Evolutionary conservation across 2,888 invertebrate species (phyloP).

Genomic region (Tachina lurida): DNA sequence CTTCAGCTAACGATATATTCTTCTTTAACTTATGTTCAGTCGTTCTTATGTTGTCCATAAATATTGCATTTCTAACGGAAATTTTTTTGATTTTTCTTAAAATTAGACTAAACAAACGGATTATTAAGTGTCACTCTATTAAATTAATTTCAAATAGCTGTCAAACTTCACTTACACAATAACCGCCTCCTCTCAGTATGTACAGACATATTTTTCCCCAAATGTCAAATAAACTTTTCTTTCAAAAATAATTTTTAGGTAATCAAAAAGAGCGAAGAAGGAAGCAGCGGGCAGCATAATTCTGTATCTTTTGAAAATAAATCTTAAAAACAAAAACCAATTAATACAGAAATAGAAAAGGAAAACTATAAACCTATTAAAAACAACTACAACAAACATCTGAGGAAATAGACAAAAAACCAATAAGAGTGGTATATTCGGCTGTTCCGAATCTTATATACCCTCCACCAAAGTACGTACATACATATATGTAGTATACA

Average conservation of each 20-base stretch:
- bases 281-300: slow-evolving; percentile 7
- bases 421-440: too few species aligned
- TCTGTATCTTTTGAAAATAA: slow-evolving; percentile 4
- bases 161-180: slow-evolving; percentile 2
- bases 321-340: neutral
- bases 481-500: too few species aligned
- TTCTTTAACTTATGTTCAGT: neutral
- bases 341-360: slow-evolving; percentile 24
- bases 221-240: slow-evolving; percentile 2
- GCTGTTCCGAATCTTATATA: too few species aligned
- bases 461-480: too few species aligned
- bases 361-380: slow-evolving; percentile 31
- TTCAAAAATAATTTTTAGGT: neutral
- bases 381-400: slow-evolving; percentile 14
- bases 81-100: neutral
- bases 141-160: slow-evolving; percentile 32
- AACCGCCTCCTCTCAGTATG: slow-evolving; percentile 17
- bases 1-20: neutral
- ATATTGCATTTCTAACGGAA: neutral
- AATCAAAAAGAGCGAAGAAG: neutral
- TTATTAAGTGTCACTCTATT: slow-evolving; percentile 26
- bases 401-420: slow-evolving; percentile 11
- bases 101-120: neutral
- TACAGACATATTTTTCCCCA: slow-evolving; percentile 17
- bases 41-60: neutral